Evolutionary conservation across 2,113 vertebrate species (phyloP), one percentile per base, ranked within the genome.

Genomic region (Xenus cinereus): DNA sequence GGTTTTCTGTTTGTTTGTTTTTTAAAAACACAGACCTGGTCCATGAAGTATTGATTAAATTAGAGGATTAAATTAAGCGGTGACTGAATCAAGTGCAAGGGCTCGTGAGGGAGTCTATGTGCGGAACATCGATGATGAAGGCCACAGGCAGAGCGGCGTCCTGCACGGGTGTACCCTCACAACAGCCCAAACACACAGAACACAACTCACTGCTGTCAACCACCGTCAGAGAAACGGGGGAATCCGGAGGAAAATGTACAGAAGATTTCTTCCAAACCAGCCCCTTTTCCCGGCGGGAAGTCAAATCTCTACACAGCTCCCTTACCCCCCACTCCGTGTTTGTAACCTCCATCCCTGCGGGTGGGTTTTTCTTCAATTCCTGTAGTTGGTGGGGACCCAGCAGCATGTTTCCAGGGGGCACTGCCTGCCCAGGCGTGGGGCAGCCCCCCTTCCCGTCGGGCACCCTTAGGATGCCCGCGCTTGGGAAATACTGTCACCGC

Each of bases 11-110:
- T 95, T 96, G 80, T 92, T 92, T 92, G 39, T 27, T 26, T 93
- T 85, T 73, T 43, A 18, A 23, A 96, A 87, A 75, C 77, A 91
- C 87, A 91, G 89, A 41, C 63, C 81, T 32, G 37, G 78, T 37
- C 81, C 77, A n/a, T 79, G 81, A 78, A 68, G 82, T 83, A 94
- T 93, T 91, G 87, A 96, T 96, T 95, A 90, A 90, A 93, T 93
- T 91, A 84, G 82, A 90, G 50, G 59, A 80, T 95, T 83, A 91
- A 94, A 97, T 94, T 91, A 96, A 90, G 78, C 54, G 67, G 84
- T 8, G 54, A 77, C 87, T 88, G 91, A 96, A 93, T 73, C 28
- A 32, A 94, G 84, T 57, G 32, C 57, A 8, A 35, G 54, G 89
- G 57, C 43, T 92, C 46, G 2, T 0, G 0, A 28, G 56, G 37